phyloP scores from a whole-genome alignment of 92 coral and sea anemone species.

The Bergia puertoricense region DNA sequence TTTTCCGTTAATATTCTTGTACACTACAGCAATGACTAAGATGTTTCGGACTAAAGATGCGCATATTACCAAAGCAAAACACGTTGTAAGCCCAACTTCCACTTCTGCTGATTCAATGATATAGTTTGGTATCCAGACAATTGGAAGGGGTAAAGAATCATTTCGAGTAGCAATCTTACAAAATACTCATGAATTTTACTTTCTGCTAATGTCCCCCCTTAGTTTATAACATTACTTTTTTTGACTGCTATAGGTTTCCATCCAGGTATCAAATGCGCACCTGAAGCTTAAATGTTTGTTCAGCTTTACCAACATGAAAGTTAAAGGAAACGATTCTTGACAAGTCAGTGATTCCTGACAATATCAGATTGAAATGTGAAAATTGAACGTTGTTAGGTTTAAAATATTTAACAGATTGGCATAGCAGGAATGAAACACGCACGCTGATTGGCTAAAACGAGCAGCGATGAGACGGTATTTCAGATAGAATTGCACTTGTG shows the following conservation, averaged over 20 bases:
- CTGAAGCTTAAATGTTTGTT: neutral
- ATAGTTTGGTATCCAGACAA: neutral
- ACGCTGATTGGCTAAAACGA: too few relatives aligned
- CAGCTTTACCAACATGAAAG: neutral
- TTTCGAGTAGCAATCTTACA: neutral
- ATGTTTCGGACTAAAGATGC: slow-evolving; percentile 7
- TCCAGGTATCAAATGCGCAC: neutral
- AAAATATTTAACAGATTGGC: too few relatives aligned
- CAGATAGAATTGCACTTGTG: too few relatives aligned
- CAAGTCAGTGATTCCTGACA: neutral
- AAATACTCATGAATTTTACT: neutral
- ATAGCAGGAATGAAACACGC: too few relatives aligned
- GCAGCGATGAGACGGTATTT: too few relatives aligned
- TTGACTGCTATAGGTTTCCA: neutral
- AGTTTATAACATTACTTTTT: too few relatives aligned
- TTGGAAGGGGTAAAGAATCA: neutral
- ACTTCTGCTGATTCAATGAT: neutral
- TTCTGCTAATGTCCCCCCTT: neutral
- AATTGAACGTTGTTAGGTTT: neutral
- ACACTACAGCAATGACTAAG: neutral
- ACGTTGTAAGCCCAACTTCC: neutral
- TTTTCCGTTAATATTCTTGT: neutral
- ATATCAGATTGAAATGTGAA: neutral
- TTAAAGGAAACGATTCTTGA: neutral
- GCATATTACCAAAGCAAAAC: neutral